Evolutionary conservation across 2,113 vertebrate species (phyloP).

Genomic region (Oreochromis tanganicae): DNA sequence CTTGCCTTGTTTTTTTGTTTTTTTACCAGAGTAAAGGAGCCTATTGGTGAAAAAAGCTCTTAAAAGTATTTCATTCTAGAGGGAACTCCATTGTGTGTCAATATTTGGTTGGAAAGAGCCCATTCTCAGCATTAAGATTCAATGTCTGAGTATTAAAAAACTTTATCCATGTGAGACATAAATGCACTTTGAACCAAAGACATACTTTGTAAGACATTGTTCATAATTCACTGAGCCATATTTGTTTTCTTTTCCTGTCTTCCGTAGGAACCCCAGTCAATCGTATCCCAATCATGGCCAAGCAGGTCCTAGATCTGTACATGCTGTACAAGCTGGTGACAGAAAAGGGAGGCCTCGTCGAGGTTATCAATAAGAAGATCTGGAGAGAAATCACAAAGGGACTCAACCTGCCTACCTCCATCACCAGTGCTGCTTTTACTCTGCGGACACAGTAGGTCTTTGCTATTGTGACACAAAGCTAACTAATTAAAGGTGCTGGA

Average conservation of each 20-base stretch:
- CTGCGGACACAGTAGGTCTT: constrained; percentile 88
- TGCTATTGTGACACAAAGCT: background rate
- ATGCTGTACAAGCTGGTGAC: constrained; percentile 97
- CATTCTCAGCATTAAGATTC: background rate
- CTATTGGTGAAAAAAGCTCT: background rate
- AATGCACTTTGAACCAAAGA: background rate
- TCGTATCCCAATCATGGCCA: constrained; percentile 98
- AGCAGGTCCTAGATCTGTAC: constrained; percentile 94
- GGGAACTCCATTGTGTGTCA: background rate
- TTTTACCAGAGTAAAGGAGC: background rate
- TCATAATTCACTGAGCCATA: background rate
- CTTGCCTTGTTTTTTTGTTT: background rate
- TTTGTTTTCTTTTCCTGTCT: background rate
- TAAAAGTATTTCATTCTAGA: background rate
- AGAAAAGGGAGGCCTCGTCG: constrained; percentile 93
- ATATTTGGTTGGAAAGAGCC: background rate
- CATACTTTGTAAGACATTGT: background rate
- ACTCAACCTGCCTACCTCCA: constrained; percentile 94
- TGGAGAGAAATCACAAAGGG: constrained; percentile 99
- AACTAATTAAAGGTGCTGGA: background rate
- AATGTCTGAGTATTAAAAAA: background rate
- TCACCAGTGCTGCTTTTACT: constrained; percentile 96
- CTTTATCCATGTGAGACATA: background rate
- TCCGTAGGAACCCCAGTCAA: constrained; percentile 90
- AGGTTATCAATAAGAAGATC: constrained; percentile 99